phyloP scores from a whole-genome alignment of 1,140 invertebrate species.

The Diplogasteroides magnus region DNA sequence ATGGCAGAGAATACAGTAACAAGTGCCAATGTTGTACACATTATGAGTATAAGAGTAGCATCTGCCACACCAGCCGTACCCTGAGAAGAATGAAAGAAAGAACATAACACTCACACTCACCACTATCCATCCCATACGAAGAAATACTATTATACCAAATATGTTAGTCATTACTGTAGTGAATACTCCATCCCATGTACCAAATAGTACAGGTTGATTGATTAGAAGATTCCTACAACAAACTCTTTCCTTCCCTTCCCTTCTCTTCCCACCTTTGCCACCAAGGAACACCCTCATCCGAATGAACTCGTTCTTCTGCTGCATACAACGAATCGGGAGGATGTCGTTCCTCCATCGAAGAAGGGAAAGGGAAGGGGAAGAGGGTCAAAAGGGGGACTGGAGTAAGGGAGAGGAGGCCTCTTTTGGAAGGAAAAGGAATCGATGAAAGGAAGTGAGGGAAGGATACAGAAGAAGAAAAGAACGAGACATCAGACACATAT shows the following conservation, averaged over 20 bases:
- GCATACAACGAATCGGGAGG: constrained; percentile 19
- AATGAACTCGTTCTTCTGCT: constrained; percentile 5
- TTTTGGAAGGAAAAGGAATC: constrained; percentile 11
- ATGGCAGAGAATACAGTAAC: constrained; percentile 86
- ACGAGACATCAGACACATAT: too few species aligned
- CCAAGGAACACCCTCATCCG: constrained; percentile 28
- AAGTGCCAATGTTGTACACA: constrained; percentile 79
- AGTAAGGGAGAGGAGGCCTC: too few species aligned
- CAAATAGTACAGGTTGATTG: constrained; percentile 85
- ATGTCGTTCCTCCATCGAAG: not conserved
- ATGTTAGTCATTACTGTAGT: constrained; percentile 90
- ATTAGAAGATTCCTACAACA: constrained; percentile 72
- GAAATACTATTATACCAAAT: constrained; percentile 91
- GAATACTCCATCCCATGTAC: constrained; percentile 94
- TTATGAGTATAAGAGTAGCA: constrained; percentile 78
- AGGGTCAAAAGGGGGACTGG: constrained; percentile 1
- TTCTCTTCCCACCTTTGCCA: constrained; percentile 34
- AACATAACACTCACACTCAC: constrained; percentile 36
- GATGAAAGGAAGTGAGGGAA: not conserved
- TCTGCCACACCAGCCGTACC: constrained; percentile 83
- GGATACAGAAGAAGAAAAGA: too few species aligned
- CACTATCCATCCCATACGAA: constrained; percentile 92
- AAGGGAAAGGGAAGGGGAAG: constrained; percentile 1
- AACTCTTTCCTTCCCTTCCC: not conserved
- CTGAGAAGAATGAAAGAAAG: constrained; percentile 30